Percentiles rank a stretch among this genome's conserved stretches.
Evolutionary conservation across 2,113 vertebrate species (phyloP).

Genomic region (Anoura caudifer): DNA sequence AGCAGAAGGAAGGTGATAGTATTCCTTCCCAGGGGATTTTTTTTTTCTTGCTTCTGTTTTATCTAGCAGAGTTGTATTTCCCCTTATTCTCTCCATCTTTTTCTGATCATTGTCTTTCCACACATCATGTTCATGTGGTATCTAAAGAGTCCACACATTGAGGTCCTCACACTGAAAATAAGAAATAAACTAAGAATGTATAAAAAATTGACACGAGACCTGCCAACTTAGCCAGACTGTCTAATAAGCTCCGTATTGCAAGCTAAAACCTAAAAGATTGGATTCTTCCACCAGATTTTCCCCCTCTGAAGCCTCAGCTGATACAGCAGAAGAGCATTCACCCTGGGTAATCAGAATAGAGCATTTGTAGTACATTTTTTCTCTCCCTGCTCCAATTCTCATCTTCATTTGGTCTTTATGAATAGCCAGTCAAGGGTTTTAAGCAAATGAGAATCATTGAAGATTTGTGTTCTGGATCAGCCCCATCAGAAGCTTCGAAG

Average conservation of each 20-base stretch:
- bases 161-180: neutral
- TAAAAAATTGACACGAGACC: neutral
- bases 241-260: constrained; percentile 17
- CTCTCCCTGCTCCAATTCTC: neutral
- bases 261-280: neutral
- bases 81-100: neutral
- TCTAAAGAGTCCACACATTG: neutral
- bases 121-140: neutral
- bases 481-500: neutral
- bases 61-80: neutral
- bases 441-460: neutral
- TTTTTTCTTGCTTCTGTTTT: neutral
- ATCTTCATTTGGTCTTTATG: neutral
- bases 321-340: neutral
- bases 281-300: neutral
- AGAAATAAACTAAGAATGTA: neutral
- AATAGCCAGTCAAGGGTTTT: neutral
- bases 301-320: neutral
- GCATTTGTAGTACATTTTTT: neutral
- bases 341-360: constrained; percentile 4
- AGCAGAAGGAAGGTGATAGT: neutral
- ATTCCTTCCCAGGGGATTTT: neutral
- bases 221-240: neutral
- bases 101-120: neutral
- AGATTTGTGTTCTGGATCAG: neutral